Conservation (phyloP, 2,888 invertebrate species). For the Galeruca laticollis region DNA sequence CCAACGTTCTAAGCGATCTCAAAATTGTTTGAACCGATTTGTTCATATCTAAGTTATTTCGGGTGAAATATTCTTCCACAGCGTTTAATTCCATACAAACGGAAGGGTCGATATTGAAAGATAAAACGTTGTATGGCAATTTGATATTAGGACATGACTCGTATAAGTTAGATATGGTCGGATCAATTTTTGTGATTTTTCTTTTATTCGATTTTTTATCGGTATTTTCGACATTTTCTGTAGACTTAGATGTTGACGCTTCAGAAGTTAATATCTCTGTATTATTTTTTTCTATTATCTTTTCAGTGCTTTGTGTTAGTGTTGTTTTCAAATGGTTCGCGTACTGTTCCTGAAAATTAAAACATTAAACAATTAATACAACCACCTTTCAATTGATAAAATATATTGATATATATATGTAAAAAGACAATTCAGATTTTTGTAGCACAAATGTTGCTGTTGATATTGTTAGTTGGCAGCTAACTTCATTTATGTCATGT, state of each 20-base stretch:
- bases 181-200: background rate
- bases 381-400: too few species aligned
- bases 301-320: background rate
- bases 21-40: background rate
- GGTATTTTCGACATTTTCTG: background rate
- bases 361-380: conserved; percentile 5
- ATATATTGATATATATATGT: too few species aligned
- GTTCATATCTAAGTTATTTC: conserved; percentile 7
- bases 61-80: conserved; percentile 15
- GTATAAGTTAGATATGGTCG: background rate
- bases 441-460: too few species aligned
- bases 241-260: background rate
- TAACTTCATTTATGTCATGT: too few species aligned
- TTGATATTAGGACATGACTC: background rate
- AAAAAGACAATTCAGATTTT: too few species aligned
- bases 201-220: background rate
- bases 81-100: conserved; percentile 18
- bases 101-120: background rate
- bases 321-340: background rate
- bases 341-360: conserved; percentile 19
- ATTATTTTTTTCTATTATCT: too few species aligned
- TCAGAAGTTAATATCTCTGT: background rate
- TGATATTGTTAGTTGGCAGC: too few species aligned
- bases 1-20: background rate
- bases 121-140: conserved; percentile 1